Percentiles rank a stretch among this genome's conserved stretches.
Conservation (phyloP, 2,888 invertebrate genomes). For the Imbricaverruca yamaguchii region DNA sequence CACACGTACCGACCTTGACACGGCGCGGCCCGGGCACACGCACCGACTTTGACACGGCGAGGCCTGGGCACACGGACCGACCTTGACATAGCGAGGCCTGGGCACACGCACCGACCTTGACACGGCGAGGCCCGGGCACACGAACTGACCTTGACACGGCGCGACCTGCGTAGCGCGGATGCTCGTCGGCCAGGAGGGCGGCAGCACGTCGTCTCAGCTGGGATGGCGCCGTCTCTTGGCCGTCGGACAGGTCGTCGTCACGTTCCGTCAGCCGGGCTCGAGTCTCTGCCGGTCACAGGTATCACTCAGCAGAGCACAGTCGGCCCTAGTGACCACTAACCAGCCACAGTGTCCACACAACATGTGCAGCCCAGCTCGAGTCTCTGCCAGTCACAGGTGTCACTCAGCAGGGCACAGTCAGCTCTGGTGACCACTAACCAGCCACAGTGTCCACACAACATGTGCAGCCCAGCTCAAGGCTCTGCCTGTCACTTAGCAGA, state of each 20-base stretch:
- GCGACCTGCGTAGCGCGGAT: slow-evolving; percentile 66
- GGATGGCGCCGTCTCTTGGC: not conserved
- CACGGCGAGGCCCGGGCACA: not conserved
- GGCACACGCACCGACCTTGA: not conserved
- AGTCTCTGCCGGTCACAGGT: not conserved
- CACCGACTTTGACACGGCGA: too few species aligned
- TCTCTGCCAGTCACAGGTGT: not conserved
- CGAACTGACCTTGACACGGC: slow-evolving; percentile 50
- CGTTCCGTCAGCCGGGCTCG: not conserved
- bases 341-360: too few species aligned
- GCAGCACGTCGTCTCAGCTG: not conserved
- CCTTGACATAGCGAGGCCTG: not conserved
- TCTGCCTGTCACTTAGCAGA: too few species aligned
- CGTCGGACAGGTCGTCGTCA: not conserved
- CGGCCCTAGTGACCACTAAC: too few species aligned
- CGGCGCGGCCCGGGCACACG: slow-evolving; percentile 51
- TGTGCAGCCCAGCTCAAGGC: too few species aligned
- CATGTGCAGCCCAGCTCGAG: too few species aligned
- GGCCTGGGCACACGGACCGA: not conserved
- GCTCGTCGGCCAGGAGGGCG: slow-evolving; percentile 53
- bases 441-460: too few species aligned
- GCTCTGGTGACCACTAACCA: too few species aligned
- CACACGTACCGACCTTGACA: slow-evolving; percentile 45
- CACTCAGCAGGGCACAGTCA: too few species aligned
- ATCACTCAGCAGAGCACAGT: too few species aligned